Percentiles rank a stretch among this genome's conserved stretches.
phyloP scores from a whole-genome alignment of 2,888 invertebrate species.

The Ypsolopha sequella region DNA sequence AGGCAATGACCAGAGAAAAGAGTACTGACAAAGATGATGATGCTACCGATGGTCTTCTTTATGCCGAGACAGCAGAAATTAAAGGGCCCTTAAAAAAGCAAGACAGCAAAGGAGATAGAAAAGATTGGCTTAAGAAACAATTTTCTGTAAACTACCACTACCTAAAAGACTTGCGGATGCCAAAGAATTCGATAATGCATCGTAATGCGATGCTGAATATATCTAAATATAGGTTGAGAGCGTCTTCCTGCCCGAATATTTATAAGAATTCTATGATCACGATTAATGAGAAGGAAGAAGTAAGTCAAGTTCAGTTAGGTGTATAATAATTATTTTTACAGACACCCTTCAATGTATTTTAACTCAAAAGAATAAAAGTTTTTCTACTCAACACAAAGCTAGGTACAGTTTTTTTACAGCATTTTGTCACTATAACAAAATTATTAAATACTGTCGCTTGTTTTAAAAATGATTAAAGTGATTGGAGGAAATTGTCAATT shows the following conservation, averaged over 20 bases:
- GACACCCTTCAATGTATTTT: no score
- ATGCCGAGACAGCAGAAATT: neutral
- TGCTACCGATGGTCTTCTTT: conserved; percentile 3
- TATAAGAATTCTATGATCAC: conserved; percentile 91
- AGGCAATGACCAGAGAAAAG: conserved; percentile 16
- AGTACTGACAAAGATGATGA: conserved; percentile 12
- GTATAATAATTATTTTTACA: neutral
- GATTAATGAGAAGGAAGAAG: conserved; percentile 82
- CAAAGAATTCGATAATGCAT: conserved; percentile 87
- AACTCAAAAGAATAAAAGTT: no score
- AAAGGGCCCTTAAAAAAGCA: conserved; percentile 16
- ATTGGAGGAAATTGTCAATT: no score
- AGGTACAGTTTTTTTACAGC: no score
- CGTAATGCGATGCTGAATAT: conserved; percentile 88
- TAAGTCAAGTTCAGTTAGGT: conserved; percentile 35
- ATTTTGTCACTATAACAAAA: no score
- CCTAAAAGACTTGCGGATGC: conserved; percentile 78
- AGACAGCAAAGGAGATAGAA: conserved; percentile 49
- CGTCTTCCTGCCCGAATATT: conserved; percentile 93
- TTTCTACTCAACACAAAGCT: no score
- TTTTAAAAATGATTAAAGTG: no score
- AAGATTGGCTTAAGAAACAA: conserved; percentile 61
- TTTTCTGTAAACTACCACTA: conserved; percentile 75
- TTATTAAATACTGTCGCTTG: no score
- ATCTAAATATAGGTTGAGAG: conserved; percentile 83